Conservation (phyloP, 2,113 vertebrate species). For the Cyrtonyx montezumae region DNA sequence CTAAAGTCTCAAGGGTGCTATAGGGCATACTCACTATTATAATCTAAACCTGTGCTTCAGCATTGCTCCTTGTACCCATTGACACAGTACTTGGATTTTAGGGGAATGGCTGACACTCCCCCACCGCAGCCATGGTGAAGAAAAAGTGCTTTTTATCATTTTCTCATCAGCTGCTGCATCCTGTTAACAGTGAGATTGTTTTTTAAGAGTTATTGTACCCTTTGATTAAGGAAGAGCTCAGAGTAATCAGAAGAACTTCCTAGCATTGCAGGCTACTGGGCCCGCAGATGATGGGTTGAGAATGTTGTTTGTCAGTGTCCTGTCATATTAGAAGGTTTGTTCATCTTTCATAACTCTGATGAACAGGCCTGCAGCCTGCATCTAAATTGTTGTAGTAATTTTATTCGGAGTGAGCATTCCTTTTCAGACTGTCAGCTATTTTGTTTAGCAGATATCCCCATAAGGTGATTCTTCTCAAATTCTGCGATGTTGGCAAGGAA, state of each 20-base stretch:
- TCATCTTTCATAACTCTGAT: neutral
- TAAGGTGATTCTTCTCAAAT: neutral
- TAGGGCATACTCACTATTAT: neutral
- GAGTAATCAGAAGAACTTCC: neutral
- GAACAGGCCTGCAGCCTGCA: neutral
- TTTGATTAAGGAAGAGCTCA: neutral
- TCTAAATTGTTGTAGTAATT: neutral
- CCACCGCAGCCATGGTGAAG: neutral
- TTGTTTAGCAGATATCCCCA: neutral
- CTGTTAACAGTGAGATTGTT: conserved; percentile 14
- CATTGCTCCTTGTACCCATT: neutral
- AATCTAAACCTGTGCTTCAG: conserved; percentile 1
- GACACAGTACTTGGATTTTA: neutral
- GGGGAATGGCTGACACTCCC: neutral
- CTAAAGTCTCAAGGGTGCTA: conserved; percentile 31
- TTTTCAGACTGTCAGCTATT: neutral
- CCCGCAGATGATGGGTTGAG: neutral
- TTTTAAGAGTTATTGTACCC: neutral
- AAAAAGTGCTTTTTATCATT: conserved; percentile 1
- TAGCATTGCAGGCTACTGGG: neutral
- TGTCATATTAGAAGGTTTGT: neutral
- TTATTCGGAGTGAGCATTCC: neutral
- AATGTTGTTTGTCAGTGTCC: neutral
- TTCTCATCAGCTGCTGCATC: conserved; percentile 21
- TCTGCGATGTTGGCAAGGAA: neutral